Evolutionary conservation across 2,797 vertebrate species (phyloP).

Genomic region (Pseudopleuronectes americanus): DNA sequence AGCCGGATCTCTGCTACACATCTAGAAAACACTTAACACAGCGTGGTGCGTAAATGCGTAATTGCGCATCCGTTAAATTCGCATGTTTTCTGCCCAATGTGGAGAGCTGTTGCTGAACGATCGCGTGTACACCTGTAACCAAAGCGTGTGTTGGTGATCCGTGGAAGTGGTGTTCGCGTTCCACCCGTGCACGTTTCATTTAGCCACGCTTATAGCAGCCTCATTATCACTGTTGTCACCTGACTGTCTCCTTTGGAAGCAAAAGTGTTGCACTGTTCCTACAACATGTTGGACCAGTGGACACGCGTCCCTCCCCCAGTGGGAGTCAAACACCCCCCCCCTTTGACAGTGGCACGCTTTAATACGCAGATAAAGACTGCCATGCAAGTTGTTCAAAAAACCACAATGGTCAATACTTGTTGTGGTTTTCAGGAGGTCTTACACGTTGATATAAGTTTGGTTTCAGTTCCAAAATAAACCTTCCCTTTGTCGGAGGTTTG

Average conservation of each 20-base stretch:
- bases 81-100: not conserved
- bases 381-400: constrained; percentile 19
- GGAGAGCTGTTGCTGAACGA: not conserved
- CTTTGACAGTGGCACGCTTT: constrained; percentile 13
- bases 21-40: constrained; percentile 5
- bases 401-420: not conserved
- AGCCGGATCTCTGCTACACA: not conserved
- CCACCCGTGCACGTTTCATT: not conserved
- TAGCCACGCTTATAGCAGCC: not conserved
- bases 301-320: constrained; percentile 3
- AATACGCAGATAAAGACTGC: not conserved
- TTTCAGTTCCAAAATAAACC: constrained; percentile 36
- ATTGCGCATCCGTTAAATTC: not conserved
- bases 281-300: constrained; percentile 10
- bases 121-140: constrained; percentile 62
- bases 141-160: constrained; percentile 9
- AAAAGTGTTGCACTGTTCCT: not conserved
- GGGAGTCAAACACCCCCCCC: constrained; percentile 26
- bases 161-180: not conserved
- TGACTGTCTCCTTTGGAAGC: constrained; percentile 30
- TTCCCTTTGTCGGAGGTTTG: constrained; percentile 85
- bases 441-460: constrained; percentile 46
- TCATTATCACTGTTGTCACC: constrained; percentile 21
- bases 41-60: not conserved
- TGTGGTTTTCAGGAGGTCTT: constrained; percentile 2